Base-by-base conservation (phyloP, 2,113 vertebrate species). In the Chitala chitala region DNA sequence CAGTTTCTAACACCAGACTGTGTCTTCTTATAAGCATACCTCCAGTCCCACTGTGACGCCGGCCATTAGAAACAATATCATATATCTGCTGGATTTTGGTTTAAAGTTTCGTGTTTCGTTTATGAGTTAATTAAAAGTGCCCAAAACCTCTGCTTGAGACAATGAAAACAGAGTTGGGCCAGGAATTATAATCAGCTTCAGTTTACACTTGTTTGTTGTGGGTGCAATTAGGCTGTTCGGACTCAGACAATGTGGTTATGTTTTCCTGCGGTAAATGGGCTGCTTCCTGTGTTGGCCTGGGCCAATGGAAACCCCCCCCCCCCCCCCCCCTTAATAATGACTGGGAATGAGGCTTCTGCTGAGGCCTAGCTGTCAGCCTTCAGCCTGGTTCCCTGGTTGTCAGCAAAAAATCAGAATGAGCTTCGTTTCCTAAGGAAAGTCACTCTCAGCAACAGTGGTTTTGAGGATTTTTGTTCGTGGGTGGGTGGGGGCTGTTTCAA, bases 161-260 rank as follows among this genome's bases (percentile, higher is more conserved):
- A 38, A 44, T 69, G 56, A 58, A 50, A 56, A 59, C 46, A 5
- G 26, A n/a, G 26, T 5, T 6, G 7, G 29, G 61, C 36, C n/a
- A 65, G 51, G 42, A 55, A 70, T 24, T 59, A 36, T 66, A 73
- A 75, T 38, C 20, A 24, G 69, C 29, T 33, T 31, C 26, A 29
- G 74, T 71, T 42, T 46, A 69, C 53, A 61, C 48, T 72, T 78
- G 71, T 78, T 78, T 79, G 55, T 69, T 73, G 54, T 72, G 38
- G 48, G 59, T 17, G 31, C 44, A 51, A 64, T 80, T 71, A 69
- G 51, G 15, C 51, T 46, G 13, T 15, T 33, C 12, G 42, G 12
- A n/a, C 33, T 9, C 55, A 76, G 76, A 75, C 73, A 56, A 26
- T 73, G 63, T 29, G 66, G 72, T 64, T 75, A 59, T 46, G 68